Evolutionary conservation across 2,888 invertebrate species (phyloP).

Genomic region (Drosophila picticornis): DNA sequence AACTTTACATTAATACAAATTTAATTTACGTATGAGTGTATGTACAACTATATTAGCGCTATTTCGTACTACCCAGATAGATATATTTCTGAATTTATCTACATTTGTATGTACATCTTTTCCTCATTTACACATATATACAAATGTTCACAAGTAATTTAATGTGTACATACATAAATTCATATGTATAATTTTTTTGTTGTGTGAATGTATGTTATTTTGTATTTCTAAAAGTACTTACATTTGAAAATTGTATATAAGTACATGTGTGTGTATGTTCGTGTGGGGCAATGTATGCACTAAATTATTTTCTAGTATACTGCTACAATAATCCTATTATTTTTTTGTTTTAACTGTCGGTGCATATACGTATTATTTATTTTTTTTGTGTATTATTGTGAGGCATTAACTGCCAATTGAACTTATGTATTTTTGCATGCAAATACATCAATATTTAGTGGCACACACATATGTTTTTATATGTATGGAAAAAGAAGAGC

Average conservation of each 20-base stretch:
- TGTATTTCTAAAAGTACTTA: not conserved
- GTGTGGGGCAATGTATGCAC: not conserved
- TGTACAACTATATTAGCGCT: not conserved
- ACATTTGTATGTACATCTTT: not conserved
- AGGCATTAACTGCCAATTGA: not conserved
- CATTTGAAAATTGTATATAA: not conserved
- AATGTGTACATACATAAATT: not conserved
- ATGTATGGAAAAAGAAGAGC: not conserved
- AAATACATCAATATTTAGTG: not conserved
- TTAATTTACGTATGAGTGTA: not conserved
- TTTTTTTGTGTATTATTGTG: not conserved
- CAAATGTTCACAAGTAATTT: not conserved
- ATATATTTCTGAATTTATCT: not conserved
- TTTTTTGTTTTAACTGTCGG: not conserved
- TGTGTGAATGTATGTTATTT: not conserved
- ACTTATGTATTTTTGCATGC: not conserved
- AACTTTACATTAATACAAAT: not conserved
- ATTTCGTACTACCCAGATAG: not conserved
- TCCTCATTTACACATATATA: not conserved
- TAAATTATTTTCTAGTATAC: not conserved
- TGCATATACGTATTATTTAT: no score
- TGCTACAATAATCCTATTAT: not conserved
- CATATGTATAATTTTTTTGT: conserved; percentile 18
- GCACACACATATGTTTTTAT: not conserved
- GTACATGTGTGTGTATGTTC: not conserved